Evolutionary conservation across 2,888 invertebrate genomes (phyloP).

Genomic region (Catocala fraxini): DNA sequence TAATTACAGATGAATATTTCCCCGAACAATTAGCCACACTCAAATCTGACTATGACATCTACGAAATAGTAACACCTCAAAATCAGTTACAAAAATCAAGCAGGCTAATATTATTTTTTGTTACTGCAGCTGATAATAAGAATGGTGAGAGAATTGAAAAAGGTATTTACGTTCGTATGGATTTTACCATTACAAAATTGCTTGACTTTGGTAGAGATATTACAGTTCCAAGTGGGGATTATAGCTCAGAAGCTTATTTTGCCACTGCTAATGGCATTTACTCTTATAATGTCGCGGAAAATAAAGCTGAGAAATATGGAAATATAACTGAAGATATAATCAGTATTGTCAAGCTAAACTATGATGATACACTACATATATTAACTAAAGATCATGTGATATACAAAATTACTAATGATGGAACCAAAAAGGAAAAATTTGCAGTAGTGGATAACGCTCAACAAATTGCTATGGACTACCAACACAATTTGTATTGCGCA

Average conservation of each 20-base stretch:
- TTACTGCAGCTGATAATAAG: neutral
- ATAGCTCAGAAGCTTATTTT: neutral
- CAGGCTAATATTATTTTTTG: neutral
- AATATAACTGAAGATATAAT: conserved; percentile 2
- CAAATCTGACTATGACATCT: too few relatives aligned
- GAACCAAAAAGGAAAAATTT: conserved; percentile 2
- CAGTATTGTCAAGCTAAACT: neutral
- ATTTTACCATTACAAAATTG: conserved; percentile 1
- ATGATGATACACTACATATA: neutral
- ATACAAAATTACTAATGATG: conserved; percentile 1
- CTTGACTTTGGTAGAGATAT: conserved; percentile 10
- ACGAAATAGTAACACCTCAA: too few relatives aligned
- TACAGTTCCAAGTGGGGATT: neutral
- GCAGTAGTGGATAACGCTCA: conserved; percentile 1
- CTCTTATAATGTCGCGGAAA: neutral
- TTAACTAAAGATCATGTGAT: neutral
- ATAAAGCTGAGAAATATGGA: conserved; percentile 10
- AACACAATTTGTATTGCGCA: conserved; percentile 9
- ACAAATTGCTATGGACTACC: conserved; percentile 3
- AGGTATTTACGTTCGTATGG: conserved; percentile 7
- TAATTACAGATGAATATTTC: too few relatives aligned
- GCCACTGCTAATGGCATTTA: conserved; percentile 7
- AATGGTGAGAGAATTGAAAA: conserved; percentile 1
- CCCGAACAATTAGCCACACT: too few relatives aligned
- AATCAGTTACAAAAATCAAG: too few relatives aligned